Evolutionary conservation across 2,113 vertebrate genomes (phyloP).

Genomic region (pig (Sus scrofa)): DNA sequence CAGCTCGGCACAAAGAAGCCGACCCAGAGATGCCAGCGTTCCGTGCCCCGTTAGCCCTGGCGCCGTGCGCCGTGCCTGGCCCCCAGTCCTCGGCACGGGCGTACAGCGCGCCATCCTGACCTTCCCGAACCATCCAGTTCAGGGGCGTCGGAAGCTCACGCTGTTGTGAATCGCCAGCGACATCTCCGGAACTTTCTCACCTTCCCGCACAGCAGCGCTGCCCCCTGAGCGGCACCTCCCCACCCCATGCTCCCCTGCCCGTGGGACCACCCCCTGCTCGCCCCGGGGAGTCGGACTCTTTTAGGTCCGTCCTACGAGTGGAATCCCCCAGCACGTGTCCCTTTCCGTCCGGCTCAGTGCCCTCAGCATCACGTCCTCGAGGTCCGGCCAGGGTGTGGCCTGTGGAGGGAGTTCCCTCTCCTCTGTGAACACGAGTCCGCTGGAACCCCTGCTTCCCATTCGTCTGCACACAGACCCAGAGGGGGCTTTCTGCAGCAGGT

Average conservation of each 20-base stretch:
- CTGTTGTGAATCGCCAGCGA: not conserved
- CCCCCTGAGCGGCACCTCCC: not conserved
- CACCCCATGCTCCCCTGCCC: no score
- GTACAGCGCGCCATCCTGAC: not conserved
- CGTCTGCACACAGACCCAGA: not conserved
- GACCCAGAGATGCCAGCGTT: not conserved
- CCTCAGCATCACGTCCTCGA: not conserved
- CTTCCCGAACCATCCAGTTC: not conserved
- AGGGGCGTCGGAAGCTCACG: not conserved
- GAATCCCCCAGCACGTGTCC: not conserved
- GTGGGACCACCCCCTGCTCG: no score
- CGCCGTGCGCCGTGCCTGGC: not conserved
- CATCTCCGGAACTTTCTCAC: not conserved
- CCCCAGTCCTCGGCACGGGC: no score
- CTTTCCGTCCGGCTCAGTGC: not conserved
- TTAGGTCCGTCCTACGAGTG: not conserved
- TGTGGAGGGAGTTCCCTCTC: not conserved
- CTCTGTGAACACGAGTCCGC: not conserved
- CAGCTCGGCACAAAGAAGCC: not conserved
- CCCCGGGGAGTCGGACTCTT: not conserved
- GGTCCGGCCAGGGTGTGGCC: not conserved
- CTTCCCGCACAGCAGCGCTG: not conserved
- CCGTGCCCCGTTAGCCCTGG: not conserved
- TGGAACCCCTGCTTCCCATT: not conserved
- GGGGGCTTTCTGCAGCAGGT: not conserved